phyloP scores from a whole-genome alignment of 1,140 invertebrate species.

The Oedothorax gibbosus region DNA sequence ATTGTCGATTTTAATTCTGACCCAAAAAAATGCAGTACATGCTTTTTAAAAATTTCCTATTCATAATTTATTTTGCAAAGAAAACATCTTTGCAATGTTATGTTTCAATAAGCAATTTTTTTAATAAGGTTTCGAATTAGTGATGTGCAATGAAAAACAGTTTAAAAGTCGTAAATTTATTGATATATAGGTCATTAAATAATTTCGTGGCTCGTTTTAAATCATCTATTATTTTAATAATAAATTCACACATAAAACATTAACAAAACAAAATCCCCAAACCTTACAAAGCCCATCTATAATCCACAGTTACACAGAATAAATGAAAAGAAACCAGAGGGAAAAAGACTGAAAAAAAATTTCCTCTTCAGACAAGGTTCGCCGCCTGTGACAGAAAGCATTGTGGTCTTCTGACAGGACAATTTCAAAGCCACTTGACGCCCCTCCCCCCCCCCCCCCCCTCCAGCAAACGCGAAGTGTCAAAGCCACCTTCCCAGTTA shows the following conservation, averaged over 20 bases:
- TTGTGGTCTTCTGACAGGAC: constrained; percentile 52
- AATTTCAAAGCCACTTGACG: constrained; percentile 61
- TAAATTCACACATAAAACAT: not conserved
- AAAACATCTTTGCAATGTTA: no score
- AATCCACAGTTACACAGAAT: not conserved
- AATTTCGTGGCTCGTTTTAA: no score
- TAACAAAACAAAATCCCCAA: not conserved
- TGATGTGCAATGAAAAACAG: no score
- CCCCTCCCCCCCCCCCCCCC: not conserved
- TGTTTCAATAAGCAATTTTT: no score
- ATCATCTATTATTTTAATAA: no score
- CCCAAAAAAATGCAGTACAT: no score
- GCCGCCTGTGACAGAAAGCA: constrained; percentile 48
- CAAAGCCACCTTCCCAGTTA: constrained; percentile 11
- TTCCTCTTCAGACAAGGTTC: constrained; percentile 33
- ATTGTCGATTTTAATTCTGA: no score
- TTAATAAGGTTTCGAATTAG: no score
- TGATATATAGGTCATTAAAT: no score
- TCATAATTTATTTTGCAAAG: no score
- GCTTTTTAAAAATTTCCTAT: no score
- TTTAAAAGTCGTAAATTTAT: no score
- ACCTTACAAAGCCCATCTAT: not conserved
- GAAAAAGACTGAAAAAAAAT: constrained; percentile 5
- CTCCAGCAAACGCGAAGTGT: not conserved
- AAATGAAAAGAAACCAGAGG: not conserved